Percentiles rank a stretch among this genome's conserved stretches.
These are phyloP conservation scores for Myiopsitta monachus DNA, from an alignment of 2,113 vertebrate species.

Conservation along the genomic window DNA sequence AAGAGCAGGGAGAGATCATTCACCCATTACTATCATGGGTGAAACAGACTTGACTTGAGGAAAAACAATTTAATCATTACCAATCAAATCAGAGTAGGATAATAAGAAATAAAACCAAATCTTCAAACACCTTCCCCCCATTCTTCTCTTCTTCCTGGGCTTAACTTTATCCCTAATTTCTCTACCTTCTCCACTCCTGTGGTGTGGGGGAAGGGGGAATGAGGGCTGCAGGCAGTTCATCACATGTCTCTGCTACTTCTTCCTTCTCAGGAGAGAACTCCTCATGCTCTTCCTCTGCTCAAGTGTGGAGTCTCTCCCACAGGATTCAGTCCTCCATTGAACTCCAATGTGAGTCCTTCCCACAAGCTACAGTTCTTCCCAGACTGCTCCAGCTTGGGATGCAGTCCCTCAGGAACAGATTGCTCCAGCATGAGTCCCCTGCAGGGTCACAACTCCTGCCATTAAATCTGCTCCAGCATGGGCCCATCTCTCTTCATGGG, in stretches of 20 bases:
- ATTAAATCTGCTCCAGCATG: neutral
- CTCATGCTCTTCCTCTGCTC: neutral
- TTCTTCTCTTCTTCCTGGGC: neutral
- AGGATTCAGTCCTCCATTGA: neutral
- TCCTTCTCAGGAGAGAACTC: neutral
- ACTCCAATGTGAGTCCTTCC: neutral
- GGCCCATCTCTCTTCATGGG: neutral
- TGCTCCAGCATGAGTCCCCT: neutral
- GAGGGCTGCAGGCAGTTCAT: neutral
- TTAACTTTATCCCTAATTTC: neutral
- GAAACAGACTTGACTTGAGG: neutral
- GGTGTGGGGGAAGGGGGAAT: neutral
- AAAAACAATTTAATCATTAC: neutral
- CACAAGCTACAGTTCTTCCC: neutral
- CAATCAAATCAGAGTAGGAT: neutral
- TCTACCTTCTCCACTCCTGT: neutral
- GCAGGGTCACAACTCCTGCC: neutral
- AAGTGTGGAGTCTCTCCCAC: neutral
- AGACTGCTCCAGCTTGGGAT: neutral
- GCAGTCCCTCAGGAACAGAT: neutral
- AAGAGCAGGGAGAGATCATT: neutral
- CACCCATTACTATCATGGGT: fast-evolving
- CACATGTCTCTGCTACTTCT: neutral
- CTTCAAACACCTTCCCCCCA: neutral
- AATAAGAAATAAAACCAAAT: neutral